Conservation (phyloP, 2,113 vertebrate genomes). For the Pseudopodoces humilis region DNA sequence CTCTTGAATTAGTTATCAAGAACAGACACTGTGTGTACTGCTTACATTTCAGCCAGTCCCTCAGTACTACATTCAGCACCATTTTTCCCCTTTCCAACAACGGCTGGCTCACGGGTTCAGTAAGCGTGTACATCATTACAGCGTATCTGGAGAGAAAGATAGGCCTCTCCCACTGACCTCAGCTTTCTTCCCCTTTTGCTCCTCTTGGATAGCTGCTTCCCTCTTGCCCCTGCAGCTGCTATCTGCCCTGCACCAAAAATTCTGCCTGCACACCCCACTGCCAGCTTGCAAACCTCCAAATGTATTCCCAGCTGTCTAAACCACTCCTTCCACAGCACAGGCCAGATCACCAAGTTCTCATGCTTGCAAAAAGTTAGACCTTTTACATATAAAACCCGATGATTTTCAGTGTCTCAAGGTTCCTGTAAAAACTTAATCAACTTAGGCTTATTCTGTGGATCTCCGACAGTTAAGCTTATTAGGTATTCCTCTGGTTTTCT, state of each 20-base stretch:
- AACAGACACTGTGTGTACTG: background rate
- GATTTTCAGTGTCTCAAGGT: background rate
- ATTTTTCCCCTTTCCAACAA: background rate
- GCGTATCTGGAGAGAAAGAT: background rate
- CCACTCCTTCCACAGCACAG: background rate
- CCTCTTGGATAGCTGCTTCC: background rate
- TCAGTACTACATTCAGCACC: background rate
- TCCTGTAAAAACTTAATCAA: background rate
- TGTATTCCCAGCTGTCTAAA: background rate
- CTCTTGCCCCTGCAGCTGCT: background rate
- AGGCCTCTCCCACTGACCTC: conserved; percentile 12
- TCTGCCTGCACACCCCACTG: background rate
- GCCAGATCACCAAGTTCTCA: background rate
- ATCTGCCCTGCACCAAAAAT: background rate
- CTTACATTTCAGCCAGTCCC: background rate
- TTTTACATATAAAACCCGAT: background rate
- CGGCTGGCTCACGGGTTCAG: background rate
- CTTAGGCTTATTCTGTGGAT: background rate
- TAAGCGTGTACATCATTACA: background rate
- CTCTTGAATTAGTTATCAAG: background rate
- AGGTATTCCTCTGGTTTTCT: background rate
- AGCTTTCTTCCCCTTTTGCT: background rate
- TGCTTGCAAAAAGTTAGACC: background rate
- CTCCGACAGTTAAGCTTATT: background rate
- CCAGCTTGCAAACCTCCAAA: background rate